Percentiles rank a stretch among this genome's conserved stretches.
Conservation (phyloP, 2,113 vertebrate species). For the Eubucco bourcierii region DNA sequence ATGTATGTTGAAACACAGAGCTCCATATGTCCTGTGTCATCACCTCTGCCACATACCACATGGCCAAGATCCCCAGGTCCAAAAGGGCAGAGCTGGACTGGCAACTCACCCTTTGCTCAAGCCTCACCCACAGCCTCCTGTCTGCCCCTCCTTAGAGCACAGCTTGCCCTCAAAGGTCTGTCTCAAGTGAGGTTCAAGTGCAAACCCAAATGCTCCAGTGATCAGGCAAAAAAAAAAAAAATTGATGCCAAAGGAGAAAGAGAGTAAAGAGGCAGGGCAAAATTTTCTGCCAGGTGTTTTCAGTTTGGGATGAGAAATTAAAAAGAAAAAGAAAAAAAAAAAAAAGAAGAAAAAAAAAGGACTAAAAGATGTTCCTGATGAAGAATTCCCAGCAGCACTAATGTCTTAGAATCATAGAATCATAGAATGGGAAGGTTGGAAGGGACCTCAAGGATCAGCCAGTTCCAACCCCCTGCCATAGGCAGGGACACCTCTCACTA, state of each 20-base stretch:
- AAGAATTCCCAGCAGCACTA: slow-evolving; percentile 1
- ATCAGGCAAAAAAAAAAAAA: neutral
- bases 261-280: neutral
- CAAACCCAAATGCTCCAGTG: neutral
- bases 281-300: neutral
- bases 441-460: too few species aligned
- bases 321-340: too few species aligned
- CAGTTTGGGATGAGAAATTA: neutral
- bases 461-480: too few species aligned
- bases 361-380: neutral
- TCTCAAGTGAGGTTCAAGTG: neutral
- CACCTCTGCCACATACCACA: neutral
- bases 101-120: rapidly evolving
- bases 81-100: neutral
- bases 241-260: neutral
- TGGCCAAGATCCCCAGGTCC: rapidly evolving
- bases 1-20: neutral
- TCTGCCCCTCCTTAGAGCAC: neutral
- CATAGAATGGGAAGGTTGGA: too few species aligned
- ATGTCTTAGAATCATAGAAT: too few species aligned
- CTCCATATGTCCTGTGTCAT: slow-evolving; percentile 29
- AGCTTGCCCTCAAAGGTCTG: neutral
- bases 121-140: neutral
- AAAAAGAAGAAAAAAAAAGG: neutral
- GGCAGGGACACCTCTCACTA: too few species aligned